Evolutionary conservation across 2,113 vertebrate genomes (phyloP).

Genomic region (Stegostoma tigrinum): DNA sequence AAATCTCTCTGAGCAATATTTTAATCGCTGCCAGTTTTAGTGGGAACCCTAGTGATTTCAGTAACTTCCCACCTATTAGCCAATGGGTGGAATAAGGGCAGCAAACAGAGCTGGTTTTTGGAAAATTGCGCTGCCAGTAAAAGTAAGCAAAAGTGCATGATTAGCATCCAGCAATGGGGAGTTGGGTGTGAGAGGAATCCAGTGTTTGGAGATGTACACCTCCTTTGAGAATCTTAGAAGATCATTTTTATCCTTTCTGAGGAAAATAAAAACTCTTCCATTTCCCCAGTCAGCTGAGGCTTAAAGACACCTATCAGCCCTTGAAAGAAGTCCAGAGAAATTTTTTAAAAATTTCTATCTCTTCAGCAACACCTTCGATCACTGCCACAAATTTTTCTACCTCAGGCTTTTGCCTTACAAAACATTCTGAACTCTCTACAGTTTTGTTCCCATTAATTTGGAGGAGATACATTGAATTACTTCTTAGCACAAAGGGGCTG

Average conservation of each 20-base stretch:
- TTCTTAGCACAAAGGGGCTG: too few species aligned
- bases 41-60: background rate
- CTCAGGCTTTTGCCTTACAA: background rate
- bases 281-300: background rate
- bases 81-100: background rate
- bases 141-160: background rate
- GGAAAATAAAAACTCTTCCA: background rate
- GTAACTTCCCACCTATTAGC: background rate
- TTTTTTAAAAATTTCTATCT: background rate
- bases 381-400: background rate
- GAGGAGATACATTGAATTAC: too few species aligned
- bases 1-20: background rate
- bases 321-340: background rate
- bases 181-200: background rate
- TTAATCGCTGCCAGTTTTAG: background rate
- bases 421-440: background rate
- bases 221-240: background rate
- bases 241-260: background rate
- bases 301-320: background rate
- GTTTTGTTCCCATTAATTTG: too few species aligned
- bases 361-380: background rate
- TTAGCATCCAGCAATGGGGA: background rate
- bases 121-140: background rate
- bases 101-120: background rate
- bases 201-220: background rate